Percentiles rank a stretch among this genome's conserved stretches.
Evolutionary conservation across 2,797 vertebrate species (phyloP).

Genomic region (Enteromius anoplus): DNA sequence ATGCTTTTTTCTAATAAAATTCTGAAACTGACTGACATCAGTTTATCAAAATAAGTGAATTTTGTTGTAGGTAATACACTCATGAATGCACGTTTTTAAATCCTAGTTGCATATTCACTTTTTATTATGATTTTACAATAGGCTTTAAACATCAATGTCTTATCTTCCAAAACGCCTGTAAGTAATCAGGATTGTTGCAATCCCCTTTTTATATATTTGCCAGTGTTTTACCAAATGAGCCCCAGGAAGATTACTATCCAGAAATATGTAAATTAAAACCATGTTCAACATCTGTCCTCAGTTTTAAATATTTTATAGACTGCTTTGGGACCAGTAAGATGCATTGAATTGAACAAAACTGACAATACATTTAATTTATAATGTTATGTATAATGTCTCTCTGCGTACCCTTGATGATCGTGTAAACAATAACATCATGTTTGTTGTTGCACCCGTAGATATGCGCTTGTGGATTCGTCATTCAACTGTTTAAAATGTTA

Average conservation of each 20-base stretch:
- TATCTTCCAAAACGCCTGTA: background rate
- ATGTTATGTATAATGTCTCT: background rate
- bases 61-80: background rate
- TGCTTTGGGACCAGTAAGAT: background rate
- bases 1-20: background rate
- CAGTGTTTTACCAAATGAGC: conserved; percentile 16
- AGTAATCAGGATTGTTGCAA: conserved; percentile 10
- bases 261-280: background rate
- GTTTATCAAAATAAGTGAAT: background rate
- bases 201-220: background rate
- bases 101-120: background rate
- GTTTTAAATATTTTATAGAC: background rate
- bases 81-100: background rate
- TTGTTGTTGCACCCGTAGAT: no score
- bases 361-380: background rate
- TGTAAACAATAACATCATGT: no score
- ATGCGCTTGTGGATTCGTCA: no score
- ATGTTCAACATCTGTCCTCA: conserved; percentile 13
- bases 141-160: background rate
- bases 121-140: background rate
- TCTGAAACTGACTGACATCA: background rate
- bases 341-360: background rate
- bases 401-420: no score
- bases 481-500: no score
- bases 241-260: background rate